These are phyloP conservation scores for Sporophila hypoxantha DNA, from an alignment of 2,113 vertebrate genomes.

Conservation along the genomic window DNA sequence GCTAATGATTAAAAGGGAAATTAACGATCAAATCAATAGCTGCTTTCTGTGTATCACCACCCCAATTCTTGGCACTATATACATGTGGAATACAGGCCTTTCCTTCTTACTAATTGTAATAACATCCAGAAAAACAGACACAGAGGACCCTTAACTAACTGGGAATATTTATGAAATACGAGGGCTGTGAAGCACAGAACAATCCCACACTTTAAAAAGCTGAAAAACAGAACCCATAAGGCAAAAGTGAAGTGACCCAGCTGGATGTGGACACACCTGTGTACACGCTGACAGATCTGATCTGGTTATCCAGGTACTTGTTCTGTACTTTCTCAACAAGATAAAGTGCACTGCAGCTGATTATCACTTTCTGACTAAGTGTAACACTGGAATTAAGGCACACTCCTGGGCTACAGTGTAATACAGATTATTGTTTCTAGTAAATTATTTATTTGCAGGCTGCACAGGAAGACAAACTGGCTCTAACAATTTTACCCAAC, in stretches of 20 bases:
- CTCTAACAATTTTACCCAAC: neutral
- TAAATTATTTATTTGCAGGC: neutral
- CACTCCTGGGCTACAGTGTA: neutral
- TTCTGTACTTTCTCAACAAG: neutral
- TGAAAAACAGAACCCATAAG: neutral
- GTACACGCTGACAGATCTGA: rapidly evolving
- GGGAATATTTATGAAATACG: neutral
- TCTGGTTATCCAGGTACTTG: neutral
- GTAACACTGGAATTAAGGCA: neutral
- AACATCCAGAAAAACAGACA: neutral
- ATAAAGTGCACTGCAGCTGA: neutral
- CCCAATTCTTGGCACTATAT: neutral
- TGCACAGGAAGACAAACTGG: neutral
- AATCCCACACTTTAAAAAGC: neutral
- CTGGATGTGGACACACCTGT: neutral
- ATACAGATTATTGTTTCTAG: neutral
- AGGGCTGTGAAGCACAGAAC: neutral
- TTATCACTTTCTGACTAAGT: neutral
- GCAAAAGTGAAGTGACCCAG: neutral
- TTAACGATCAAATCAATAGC: neutral
- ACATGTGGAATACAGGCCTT: neutral
- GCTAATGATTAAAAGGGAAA: slow-evolving; percentile 6
- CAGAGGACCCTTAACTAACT: neutral
- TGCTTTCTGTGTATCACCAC: neutral
- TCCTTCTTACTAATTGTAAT: neutral